Evolutionary conservation across 2,113 vertebrate genomes (phyloP).

Genomic region (Xyliphius kryptos): DNA sequence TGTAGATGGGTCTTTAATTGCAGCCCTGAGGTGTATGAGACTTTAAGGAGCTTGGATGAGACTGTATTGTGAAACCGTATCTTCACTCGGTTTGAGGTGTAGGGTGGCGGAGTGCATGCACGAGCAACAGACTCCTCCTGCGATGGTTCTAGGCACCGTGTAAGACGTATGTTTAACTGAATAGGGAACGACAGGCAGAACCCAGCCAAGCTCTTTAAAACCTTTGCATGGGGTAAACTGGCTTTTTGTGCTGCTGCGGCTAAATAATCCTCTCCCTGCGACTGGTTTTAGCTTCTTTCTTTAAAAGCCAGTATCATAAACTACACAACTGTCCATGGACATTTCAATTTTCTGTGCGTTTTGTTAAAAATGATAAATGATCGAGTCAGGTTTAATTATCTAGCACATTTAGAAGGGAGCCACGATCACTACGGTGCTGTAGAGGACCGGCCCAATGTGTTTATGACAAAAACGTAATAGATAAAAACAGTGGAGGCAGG

Average conservation of each 20-base stretch:
- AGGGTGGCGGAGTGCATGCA: not conserved
- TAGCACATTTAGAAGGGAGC: no score
- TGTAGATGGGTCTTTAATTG: not conserved
- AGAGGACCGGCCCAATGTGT: no score
- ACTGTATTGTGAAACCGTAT: slow-evolving; percentile 8
- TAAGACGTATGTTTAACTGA: slow-evolving; percentile 37
- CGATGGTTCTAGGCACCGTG: slow-evolving; percentile 24
- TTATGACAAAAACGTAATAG: no score
- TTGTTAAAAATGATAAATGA: no score
- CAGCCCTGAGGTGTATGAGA: slow-evolving; percentile 7
- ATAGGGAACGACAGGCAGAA: slow-evolving; percentile 38
- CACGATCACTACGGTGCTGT: no score
- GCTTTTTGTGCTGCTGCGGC: not conserved
- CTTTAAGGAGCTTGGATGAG: slow-evolving; percentile 1
- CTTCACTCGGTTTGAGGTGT: not conserved
- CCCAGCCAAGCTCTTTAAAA: slow-evolving; percentile 4
- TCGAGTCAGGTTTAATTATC: no score
- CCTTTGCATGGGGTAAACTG: not conserved
- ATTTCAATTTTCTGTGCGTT: no score
- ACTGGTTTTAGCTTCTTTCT: no score
- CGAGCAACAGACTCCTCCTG: not conserved
- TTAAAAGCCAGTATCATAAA: no score
- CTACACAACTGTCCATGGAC: no score
- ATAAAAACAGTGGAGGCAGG: no score
- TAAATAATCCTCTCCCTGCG: not conserved